Evolutionary conservation across 35 echinoderm and acorn worm genomes (phyloP), one percentile per base, ranked within the genome.

Genomic region (Hemicentrotus pulcherrimus): DNA sequence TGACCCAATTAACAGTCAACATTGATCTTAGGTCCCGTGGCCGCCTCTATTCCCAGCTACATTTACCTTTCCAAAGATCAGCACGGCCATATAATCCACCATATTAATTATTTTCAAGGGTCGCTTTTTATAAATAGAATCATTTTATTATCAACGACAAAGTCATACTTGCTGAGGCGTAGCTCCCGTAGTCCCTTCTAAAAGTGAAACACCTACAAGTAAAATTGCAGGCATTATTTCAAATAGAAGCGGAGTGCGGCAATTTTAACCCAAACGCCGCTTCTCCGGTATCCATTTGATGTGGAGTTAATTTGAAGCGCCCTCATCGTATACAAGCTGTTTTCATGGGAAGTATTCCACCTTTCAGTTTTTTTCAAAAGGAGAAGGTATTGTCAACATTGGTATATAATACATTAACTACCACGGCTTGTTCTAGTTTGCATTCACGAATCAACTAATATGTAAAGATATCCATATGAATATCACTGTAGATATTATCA

Each of bases 1-100:
- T 90, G 88, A 90, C 88, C 88, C 88, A 90, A 90, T 90, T 90
- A 90, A 47, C 88, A 45, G 46, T 47, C 88, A 33, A 47, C 88
- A 90, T 90, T 90, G 88, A 90, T 90, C 32, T 90, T n/a, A 47
- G 15, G 88, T 47, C 46, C 33, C 32, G 32, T 90, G 46, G 46
- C 88, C 65, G 65, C 65, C 65, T 78, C 65, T n/a, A 22, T 78
- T 78, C 65, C 65, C 65, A 7, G 7, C 65, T 78, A 78, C 65
- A 22, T 78, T 78, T 78, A 78, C 65, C 65, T 78, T 78, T 1
- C 61, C n/a, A 78, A 28, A 78, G 65, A 78, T 7, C 65, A 18
- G 65, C 65, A 28, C 65, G n/a, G 65, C 18, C 65, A 28, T 78
- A 15, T 78, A 78, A 78, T 78, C 65, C 22, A n/a, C 65, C 65